These are phyloP conservation scores for Drosophila sp. DNA, from an alignment of 1,140 invertebrate genomes.

Conservation along the genomic window DNA sequence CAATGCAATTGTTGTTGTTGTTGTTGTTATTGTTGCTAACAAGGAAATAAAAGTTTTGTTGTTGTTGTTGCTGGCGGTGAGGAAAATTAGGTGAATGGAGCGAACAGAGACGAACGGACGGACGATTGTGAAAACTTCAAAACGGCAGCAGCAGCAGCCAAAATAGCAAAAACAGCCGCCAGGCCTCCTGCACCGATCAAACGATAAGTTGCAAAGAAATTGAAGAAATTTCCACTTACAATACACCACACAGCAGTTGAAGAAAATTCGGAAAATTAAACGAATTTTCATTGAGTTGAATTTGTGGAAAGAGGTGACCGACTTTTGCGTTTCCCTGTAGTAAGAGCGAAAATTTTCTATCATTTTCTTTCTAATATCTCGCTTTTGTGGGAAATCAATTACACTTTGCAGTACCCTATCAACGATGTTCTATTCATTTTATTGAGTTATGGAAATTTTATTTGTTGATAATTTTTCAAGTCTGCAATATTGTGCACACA, in stretches of 20 bases:
- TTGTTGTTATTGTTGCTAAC: conserved; percentile 52
- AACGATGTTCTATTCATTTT: too few relatives aligned
- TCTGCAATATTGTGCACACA: too few relatives aligned
- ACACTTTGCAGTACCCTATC: too few relatives aligned
- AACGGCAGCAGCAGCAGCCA: conserved; percentile 28
- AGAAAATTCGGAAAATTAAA: conserved; percentile 31
- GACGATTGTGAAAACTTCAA: conserved; percentile 14
- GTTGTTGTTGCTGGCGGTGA: neutral
- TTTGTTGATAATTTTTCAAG: too few relatives aligned
- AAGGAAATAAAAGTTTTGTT: conserved; percentile 70
- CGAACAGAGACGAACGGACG: conserved; percentile 9
- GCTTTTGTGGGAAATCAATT: too few relatives aligned
- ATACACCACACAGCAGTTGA: neutral
- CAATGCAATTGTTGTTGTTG: conserved; percentile 31
- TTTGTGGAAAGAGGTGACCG: neutral
- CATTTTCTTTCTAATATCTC: too few relatives aligned
- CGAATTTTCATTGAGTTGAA: conserved; percentile 33
- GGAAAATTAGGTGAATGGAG: conserved; percentile 73
- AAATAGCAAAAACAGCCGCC: conserved; percentile 31
- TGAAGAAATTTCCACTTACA: conserved; percentile 38
- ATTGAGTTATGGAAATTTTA: too few relatives aligned
- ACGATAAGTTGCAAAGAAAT: conserved; percentile 38
- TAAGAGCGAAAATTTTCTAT: too few relatives aligned
- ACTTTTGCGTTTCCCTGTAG: neutral
- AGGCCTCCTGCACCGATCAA: conserved; percentile 38